Evolutionary conservation across 2,113 vertebrate genomes (phyloP), one percentile per base, ranked within the genome.

Genomic region (Zosterops pallidus): DNA sequence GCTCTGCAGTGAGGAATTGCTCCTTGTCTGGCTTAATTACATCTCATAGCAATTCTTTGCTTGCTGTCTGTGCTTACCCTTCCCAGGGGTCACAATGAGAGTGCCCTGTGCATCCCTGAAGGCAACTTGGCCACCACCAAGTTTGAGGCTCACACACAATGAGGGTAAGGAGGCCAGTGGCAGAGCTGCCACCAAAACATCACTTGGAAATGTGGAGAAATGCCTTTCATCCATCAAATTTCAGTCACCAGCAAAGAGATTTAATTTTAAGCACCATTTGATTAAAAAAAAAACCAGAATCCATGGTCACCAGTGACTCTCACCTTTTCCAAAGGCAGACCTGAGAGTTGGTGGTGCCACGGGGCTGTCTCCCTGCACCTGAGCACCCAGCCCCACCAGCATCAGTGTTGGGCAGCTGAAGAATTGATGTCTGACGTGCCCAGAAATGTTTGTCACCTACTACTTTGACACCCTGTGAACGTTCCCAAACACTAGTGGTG

Each of bases 191-290:
- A 76, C 41, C 53, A 68, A 76, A 84, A 65, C 49, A 68, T 70
- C 9, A 1, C 92, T 56, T 92, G 62, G 84, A 94, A 90, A 89
- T 20, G n/a, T 49, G 3, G 39, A 86, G 76, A 83, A 93, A 90
- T 5, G 9, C 37, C 21, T 31, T 59, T 85, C 77, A 89, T 85
- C 72, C 81, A 82, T 80, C 86, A 95, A 68, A 94, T 88, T 89
- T 86, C 86, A 86, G 64, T 75, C 67, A 75, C 44, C 52, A 71
- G 80, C 1, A 0, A 90, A 68, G 76, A 90, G 72, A 80, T 96
- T 94, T 90, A 79, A 95, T 94, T 94, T 96, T 83, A 95, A 95
- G 76, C 69, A 82, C 65, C 1, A 28, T 70, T 92, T 89, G 55
- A 60, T 96, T 92, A 86, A 91, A 71, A 65, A 85, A 69, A 69